A percentile compares a stretch with the other conserved stretches of the same genome.
These are phyloP conservation scores for Dipodomys ordii DNA, from an alignment of 2,113 vertebrate genomes.

Conservation along the genomic window DNA sequence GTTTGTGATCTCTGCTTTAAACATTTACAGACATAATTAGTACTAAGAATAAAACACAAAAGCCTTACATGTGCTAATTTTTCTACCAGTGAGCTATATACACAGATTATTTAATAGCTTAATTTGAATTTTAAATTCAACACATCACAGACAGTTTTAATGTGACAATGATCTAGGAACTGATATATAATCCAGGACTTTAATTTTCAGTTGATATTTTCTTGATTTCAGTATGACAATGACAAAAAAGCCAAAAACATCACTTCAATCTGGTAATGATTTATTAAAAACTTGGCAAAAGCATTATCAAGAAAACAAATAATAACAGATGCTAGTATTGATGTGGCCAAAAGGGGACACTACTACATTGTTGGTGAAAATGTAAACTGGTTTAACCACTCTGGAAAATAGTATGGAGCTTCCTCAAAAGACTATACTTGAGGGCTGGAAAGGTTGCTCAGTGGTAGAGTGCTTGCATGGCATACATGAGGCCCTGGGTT, in stretches of 20 bases:
- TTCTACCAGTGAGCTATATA: not conserved
- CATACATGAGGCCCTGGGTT: too few species aligned
- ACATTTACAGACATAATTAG: not conserved
- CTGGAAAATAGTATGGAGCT: too few species aligned
- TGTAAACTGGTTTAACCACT: too few species aligned
- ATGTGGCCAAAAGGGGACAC: too few species aligned
- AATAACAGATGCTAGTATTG: too few species aligned
- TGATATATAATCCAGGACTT: not conserved
- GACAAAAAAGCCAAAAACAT: not conserved
- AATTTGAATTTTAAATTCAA: conserved; percentile 35
- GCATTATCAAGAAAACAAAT: too few species aligned
- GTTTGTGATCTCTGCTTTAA: not conserved
- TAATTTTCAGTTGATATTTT: not conserved
- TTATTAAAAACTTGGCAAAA: too few species aligned
- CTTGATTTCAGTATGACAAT: not conserved
- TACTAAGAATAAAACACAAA: not conserved
- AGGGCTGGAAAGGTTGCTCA: too few species aligned
- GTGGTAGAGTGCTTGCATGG: too few species aligned
- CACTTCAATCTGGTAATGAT: not conserved
- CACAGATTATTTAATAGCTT: not conserved
- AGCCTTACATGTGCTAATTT: not conserved
- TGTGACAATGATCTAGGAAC: not conserved
- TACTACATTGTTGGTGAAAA: too few species aligned
- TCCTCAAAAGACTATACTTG: too few species aligned
- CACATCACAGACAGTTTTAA: conserved; percentile 30